These are phyloP conservation scores for Achatina immaculata DNA, from an alignment of 1,140 invertebrate species.

Conservation along the genomic window DNA sequence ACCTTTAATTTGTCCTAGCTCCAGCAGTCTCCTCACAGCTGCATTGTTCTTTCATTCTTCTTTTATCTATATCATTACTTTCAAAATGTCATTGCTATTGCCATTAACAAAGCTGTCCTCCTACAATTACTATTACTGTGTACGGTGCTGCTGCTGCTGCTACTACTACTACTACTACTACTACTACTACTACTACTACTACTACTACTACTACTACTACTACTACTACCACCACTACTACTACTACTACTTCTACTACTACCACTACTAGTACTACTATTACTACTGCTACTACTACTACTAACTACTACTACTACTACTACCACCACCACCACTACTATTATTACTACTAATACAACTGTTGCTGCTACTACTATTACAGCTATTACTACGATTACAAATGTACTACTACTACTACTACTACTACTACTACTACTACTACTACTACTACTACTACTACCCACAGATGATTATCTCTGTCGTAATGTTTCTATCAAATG, in stretches of 20 bases:
- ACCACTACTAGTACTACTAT: slow-evolving; percentile 26
- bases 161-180: slow-evolving; percentile 43
- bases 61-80: too few relatives aligned
- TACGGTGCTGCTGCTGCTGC: background rate
- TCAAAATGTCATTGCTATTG: too few relatives aligned
- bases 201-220: slow-evolving; percentile 44
- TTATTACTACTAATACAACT: too few relatives aligned
- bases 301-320: slow-evolving; percentile 18
- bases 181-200: slow-evolving; percentile 47
- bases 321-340: background rate
- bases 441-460: too few relatives aligned
- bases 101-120: too few relatives aligned
- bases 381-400: slow-evolving; percentile 44
- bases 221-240: slow-evolving; percentile 43
- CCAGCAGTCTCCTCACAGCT: too few relatives aligned
- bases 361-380: slow-evolving; percentile 37
- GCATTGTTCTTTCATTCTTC: too few relatives aligned
- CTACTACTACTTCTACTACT: slow-evolving; percentile 37
- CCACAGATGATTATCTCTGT: too few relatives aligned
- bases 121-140: slow-evolving; percentile 3
- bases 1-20: too few relatives aligned
- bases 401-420: slow-evolving; percentile 8
- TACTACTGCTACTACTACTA: slow-evolving; percentile 45
- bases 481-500: too few relatives aligned
- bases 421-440: background rate